These are phyloP conservation scores for Dromaius novaehollandiae DNA, from an alignment of 2,113 vertebrate species.

Conservation along the genomic window DNA sequence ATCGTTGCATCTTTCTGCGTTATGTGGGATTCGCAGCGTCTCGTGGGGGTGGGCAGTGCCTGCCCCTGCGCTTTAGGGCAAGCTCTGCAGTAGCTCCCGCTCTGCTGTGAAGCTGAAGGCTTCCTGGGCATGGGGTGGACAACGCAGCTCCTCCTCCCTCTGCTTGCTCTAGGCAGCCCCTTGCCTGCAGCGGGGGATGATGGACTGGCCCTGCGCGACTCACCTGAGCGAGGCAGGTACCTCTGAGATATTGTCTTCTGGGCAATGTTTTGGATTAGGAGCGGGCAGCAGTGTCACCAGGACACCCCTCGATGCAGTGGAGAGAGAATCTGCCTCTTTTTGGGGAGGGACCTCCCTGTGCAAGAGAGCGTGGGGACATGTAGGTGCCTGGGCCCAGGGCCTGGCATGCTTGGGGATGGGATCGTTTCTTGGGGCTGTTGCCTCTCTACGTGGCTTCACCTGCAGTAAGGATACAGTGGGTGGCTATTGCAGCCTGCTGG, in stretches of 20 bases:
- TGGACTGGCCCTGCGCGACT: accelerated
- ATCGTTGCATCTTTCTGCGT: not conserved
- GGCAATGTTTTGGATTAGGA: not conserved
- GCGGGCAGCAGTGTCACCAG: not conserved
- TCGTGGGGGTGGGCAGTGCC: accelerated
- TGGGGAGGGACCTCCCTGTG: accelerated
- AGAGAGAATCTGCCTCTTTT: not conserved
- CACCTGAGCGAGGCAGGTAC: not conserved
- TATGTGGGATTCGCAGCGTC: not conserved
- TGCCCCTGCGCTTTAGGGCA: not conserved
- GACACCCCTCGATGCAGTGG: not conserved
- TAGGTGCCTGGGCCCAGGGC: not conserved
- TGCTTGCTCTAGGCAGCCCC: not conserved
- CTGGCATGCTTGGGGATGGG: accelerated
- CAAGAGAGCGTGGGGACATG: not conserved
- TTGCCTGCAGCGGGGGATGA: not conserved
- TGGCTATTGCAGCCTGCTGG: not conserved
- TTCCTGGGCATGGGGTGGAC: not conserved
- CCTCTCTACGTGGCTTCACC: not conserved
- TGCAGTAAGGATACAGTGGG: accelerated
- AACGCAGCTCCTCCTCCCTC: not conserved
- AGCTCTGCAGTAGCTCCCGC: not conserved
- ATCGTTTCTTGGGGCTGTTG: not conserved
- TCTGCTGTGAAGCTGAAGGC: not conserved
- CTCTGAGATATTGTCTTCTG: not conserved